These are phyloP conservation scores for Brenthis hecate DNA, from an alignment of 2,888 invertebrate species.

Conservation along the genomic window DNA sequence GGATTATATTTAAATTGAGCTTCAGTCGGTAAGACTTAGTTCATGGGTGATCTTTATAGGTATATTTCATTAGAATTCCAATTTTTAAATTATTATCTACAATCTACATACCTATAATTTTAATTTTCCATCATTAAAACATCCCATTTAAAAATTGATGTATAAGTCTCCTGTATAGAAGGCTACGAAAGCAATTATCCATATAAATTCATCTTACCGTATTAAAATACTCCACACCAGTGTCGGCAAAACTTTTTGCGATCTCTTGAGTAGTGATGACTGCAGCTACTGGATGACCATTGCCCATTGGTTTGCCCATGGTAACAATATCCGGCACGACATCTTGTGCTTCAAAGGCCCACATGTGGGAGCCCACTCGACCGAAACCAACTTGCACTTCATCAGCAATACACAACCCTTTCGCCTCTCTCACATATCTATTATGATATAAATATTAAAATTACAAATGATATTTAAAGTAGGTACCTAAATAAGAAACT, in stretches of 20 bases:
- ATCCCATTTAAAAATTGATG: too few species aligned
- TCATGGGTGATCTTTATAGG: too few species aligned
- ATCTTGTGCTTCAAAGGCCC: conserved; percentile 97
- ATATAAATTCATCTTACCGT: conserved; percentile 85
- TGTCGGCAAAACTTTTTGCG: conserved; percentile 93
- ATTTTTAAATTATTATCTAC: too few species aligned
- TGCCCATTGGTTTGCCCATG: conserved; percentile 99
- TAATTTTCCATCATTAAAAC: too few species aligned
- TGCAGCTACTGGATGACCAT: conserved; percentile 98
- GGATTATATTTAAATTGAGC: conserved; percentile 10
- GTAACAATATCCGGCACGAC: conserved; percentile 98
- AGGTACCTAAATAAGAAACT: too few species aligned
- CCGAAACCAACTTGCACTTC: conserved; percentile 99
- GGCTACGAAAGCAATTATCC: too few species aligned
- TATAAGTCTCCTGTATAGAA: too few species aligned
- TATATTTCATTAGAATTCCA: too few species aligned
- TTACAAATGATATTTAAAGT: background rate
- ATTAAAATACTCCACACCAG: conserved; percentile 98
- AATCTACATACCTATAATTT: too few species aligned
- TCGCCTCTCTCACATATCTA: conserved; percentile 91
- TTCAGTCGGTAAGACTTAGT: conserved; percentile 43
- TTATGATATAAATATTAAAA: conserved; percentile 7
- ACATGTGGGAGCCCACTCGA: conserved; percentile 96
- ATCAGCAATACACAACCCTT: conserved; percentile 98
- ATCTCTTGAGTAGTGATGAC: conserved; percentile 96